Conservation (phyloP, 2,888 invertebrate species). For the Folsomia candida region DNA sequence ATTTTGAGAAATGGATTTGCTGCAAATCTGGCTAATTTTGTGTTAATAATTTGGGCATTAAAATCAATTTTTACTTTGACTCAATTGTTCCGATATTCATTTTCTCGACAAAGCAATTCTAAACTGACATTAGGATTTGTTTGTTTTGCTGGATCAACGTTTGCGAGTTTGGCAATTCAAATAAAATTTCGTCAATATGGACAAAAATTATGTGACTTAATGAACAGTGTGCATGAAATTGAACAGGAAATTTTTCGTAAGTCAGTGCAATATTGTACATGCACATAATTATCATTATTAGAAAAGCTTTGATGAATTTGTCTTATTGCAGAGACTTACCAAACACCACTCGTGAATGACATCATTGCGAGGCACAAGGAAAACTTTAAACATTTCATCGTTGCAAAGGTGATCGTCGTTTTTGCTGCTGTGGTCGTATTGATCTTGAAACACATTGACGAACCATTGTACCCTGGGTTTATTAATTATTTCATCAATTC, state of each 20-base stretch:
- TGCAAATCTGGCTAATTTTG: background rate
- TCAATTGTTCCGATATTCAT: background rate
- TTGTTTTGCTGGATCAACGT: background rate
- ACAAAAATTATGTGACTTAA: background rate
- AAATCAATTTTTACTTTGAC: background rate
- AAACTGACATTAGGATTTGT: background rate
- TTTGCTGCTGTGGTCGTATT: background rate
- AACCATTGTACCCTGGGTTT: background rate
- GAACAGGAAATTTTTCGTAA: conserved; percentile 2
- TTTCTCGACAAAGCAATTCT: background rate
- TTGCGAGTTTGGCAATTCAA: background rate
- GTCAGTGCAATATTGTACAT: background rate
- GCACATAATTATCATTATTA: background rate
- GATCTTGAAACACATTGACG: background rate
- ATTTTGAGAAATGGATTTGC: background rate
- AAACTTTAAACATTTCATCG: background rate
- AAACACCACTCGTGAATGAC: no score
- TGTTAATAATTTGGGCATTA: background rate
- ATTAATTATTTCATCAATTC: background rate
- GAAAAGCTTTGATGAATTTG: no score
- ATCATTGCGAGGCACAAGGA: background rate
- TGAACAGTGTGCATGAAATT: background rate
- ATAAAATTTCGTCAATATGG: background rate
- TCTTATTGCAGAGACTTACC: background rate
- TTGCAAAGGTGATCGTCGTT: background rate